Conservation (phyloP, 2,797 vertebrate genomes). For the Dipus sagitta region DNA sequence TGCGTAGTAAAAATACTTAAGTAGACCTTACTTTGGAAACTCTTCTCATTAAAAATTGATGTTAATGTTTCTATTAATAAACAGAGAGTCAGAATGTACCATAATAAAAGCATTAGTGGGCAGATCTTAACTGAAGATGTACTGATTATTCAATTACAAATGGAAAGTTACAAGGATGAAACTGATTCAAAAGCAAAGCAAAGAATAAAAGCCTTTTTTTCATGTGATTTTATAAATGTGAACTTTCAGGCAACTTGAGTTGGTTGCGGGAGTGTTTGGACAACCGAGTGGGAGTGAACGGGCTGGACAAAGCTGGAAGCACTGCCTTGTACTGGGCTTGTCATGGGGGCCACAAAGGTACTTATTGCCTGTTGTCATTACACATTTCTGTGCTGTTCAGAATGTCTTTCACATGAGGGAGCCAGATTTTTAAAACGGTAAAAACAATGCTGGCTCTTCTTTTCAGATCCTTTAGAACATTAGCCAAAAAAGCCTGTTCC, state of each 20-base stretch:
- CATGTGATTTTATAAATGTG: constrained; percentile 54
- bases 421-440: not conserved
- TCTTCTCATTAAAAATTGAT: constrained; percentile 74
- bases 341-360: constrained; percentile 98
- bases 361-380: constrained; percentile 76
- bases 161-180: constrained; percentile 44
- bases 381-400: not conserved
- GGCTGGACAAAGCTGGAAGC: constrained; percentile 98
- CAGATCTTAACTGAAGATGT: constrained; percentile 57
- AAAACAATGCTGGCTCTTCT: not conserved
- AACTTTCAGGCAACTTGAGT: constrained; percentile 94
- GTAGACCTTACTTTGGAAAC: constrained; percentile 7
- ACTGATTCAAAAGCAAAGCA: constrained; percentile 52
- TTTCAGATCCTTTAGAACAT: not conserved
- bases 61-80: constrained; percentile 61
- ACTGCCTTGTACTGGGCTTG: constrained; percentile 98
- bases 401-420: not conserved
- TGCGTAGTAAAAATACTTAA: constrained; percentile 41
- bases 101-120: constrained; percentile 3
- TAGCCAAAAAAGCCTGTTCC: not conserved
- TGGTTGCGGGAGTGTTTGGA: constrained; percentile 99
- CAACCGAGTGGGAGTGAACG: constrained; percentile 97
- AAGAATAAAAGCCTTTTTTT: not conserved
- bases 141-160: constrained; percentile 56
- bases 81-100: constrained; percentile 22